Percentiles rank a stretch among this genome's conserved stretches.
Evolutionary conservation across 2,888 invertebrate species (phyloP).

Genomic region (Brenthis ino): DNA sequence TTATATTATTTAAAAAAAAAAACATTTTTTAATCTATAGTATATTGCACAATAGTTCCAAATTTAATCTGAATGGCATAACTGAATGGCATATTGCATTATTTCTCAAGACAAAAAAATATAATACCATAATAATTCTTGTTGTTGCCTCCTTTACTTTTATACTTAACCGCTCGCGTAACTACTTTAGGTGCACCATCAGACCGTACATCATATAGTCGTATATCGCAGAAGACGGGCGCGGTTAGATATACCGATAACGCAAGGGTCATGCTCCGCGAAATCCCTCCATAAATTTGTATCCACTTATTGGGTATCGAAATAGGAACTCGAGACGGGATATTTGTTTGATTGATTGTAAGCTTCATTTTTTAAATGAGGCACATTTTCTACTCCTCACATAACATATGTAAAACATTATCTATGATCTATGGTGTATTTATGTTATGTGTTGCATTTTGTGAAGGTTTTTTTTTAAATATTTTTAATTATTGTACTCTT

Average conservation of each 20-base stretch:
- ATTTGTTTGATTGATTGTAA: conserved; percentile 23
- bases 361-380: conserved; percentile 17
- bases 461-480: too few species aligned
- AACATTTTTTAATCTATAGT: too few species aligned
- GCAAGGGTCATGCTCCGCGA: conserved; percentile 40
- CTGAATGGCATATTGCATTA: too few species aligned
- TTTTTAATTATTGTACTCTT: too few species aligned
- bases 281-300: conserved; percentile 68
- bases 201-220: conserved; percentile 42
- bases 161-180: not conserved
- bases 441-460: not conserved
- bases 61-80: too few species aligned
- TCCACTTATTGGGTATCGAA: conserved; percentile 60
- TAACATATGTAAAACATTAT: conserved; percentile 11
- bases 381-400: conserved; percentile 1
- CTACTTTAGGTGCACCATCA: conserved; percentile 25
- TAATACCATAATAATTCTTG: not conserved
- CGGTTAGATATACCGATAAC: conserved; percentile 60
- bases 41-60: too few species aligned
- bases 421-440: not conserved
- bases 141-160: not conserved
- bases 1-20: too few species aligned
- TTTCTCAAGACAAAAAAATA: not conserved
- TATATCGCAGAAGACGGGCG: conserved; percentile 41
- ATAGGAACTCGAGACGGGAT: conserved; percentile 61